These are phyloP conservation scores for Cantharis nigra DNA, from an alignment of 2,888 invertebrate species.

Conservation along the genomic window DNA sequence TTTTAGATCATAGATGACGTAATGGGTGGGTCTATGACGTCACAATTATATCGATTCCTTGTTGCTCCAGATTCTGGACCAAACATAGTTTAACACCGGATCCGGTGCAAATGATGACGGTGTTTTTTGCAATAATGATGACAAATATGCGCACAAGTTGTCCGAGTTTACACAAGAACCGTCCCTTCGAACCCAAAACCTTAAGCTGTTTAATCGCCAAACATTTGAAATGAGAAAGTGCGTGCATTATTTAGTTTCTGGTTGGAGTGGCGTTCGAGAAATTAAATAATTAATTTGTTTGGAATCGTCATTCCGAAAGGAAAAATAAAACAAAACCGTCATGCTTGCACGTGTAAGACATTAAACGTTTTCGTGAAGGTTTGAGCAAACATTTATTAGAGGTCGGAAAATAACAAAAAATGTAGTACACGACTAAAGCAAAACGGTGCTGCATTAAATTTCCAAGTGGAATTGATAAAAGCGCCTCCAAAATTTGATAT, in stretches of 20 bases:
- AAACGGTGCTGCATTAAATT: neutral
- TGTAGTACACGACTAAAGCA: constrained; percentile 1
- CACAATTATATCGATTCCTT: constrained; percentile 36
- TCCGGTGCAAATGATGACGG: constrained; percentile 30
- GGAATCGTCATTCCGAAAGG: neutral
- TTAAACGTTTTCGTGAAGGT: constrained; percentile 14
- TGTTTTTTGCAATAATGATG: constrained; percentile 28
- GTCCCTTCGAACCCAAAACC: constrained; percentile 6
- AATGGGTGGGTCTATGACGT: constrained; percentile 42
- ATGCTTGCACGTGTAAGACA: constrained; percentile 8
- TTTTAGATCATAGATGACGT: constrained; percentile 39
- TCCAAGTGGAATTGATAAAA: constrained; percentile 21
- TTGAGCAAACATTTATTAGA: constrained; percentile 9
- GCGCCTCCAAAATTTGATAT: constrained; percentile 26
- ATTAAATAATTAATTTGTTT: constrained; percentile 8
- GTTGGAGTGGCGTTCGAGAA: neutral
- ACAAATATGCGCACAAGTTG: constrained; percentile 24
- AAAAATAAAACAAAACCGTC: constrained; percentile 1
- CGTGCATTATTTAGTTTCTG: neutral
- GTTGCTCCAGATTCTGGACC: constrained; percentile 35
- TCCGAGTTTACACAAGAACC: constrained; percentile 16
- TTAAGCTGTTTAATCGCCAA: constrained; percentile 1
- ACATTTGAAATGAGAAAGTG: neutral
- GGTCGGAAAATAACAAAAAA: neutral
- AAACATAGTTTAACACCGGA: constrained; percentile 30